A percentile compares a stretch with the other conserved stretches of the same genome.
Conservation (phyloP, 2,888 invertebrate genomes). For the Poecilus cupreus region DNA sequence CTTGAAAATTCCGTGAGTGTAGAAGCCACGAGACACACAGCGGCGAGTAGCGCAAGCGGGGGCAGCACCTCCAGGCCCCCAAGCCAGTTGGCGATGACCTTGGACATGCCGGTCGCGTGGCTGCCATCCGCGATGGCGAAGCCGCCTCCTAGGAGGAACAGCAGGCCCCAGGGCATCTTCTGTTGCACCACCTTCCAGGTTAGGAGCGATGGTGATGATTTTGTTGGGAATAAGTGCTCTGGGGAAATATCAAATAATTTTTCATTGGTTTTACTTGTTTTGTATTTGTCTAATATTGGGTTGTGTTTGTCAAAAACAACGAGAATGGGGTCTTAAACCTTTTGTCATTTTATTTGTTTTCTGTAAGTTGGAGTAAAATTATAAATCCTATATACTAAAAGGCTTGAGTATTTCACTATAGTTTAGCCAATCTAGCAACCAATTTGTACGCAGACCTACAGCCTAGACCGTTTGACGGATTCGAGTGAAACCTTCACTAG, state of each 20-base stretch:
- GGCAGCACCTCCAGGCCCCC: slow-evolving; percentile 79
- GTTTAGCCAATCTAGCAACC: too few relatives aligned
- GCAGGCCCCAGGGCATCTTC: slow-evolving; percentile 92
- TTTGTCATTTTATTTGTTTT: too few relatives aligned
- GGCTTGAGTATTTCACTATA: too few relatives aligned
- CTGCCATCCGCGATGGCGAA: slow-evolving; percentile 94
- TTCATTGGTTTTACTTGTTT: too few relatives aligned
- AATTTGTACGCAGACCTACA: too few relatives aligned
- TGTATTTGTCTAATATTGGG: too few relatives aligned
- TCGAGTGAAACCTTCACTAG: too few relatives aligned
- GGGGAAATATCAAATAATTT: slow-evolving; percentile 54
- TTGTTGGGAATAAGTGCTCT: slow-evolving; percentile 78
- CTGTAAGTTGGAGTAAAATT: too few relatives aligned
- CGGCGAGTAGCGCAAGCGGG: slow-evolving; percentile 80
- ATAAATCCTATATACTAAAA: too few relatives aligned
- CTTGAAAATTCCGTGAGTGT: slow-evolving; percentile 92
- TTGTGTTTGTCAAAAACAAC: too few relatives aligned
- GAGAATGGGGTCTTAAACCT: too few relatives aligned
- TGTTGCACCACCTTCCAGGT: slow-evolving; percentile 90
- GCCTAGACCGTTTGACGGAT: too few relatives aligned
- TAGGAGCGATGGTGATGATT: slow-evolving; percentile 82
- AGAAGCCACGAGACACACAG: slow-evolving; percentile 86
- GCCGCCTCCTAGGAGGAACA: slow-evolving; percentile 91
- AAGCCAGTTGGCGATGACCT: slow-evolving; percentile 83
- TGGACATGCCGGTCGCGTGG: slow-evolving; percentile 85